phyloP scores from a whole-genome alignment of 2,888 invertebrate species.

The Melanostoma mellinum region DNA sequence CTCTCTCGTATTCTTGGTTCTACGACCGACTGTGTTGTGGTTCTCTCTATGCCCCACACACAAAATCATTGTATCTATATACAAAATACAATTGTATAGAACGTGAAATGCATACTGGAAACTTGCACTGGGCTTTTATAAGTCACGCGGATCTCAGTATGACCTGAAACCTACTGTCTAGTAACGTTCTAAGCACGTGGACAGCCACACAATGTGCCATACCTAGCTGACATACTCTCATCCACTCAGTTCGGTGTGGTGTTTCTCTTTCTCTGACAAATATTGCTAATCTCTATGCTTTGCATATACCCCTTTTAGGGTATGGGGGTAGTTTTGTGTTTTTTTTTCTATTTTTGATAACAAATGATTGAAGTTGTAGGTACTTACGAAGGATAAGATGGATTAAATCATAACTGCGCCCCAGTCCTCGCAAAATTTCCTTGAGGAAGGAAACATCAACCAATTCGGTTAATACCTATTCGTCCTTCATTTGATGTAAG shows the following conservation, averaged over 20 bases:
- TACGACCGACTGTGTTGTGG: constrained; percentile 32
- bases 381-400: constrained; percentile 1
- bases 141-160: constrained; percentile 82
- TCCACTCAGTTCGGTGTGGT: constrained; percentile 30
- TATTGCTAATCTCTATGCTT: too few species aligned
- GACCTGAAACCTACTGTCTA: constrained; percentile 81
- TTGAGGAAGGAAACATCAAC: constrained; percentile 30
- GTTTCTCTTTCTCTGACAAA: constrained; percentile 29
- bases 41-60: constrained; percentile 48
- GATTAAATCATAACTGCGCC: constrained; percentile 50
- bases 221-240: constrained; percentile 43
- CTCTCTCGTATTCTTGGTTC: constrained; percentile 45
- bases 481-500: too few species aligned
- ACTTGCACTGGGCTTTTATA: constrained; percentile 72
- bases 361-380: constrained; percentile 19
- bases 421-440: constrained; percentile 4
- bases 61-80: constrained; percentile 31
- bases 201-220: constrained; percentile 69
- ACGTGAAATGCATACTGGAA: constrained; percentile 70
- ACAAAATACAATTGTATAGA: constrained; percentile 47
- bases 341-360: constrained; percentile 7
- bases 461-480: too few species aligned
- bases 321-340: constrained; percentile 15
- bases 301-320: too few species aligned
- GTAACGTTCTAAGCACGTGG: constrained; percentile 81